A percentile compares a stretch with the other conserved stretches of the same genome.
Evolutionary conservation across 2,797 vertebrate genomes (phyloP).

Genomic region (Halcyon chelicuti): DNA sequence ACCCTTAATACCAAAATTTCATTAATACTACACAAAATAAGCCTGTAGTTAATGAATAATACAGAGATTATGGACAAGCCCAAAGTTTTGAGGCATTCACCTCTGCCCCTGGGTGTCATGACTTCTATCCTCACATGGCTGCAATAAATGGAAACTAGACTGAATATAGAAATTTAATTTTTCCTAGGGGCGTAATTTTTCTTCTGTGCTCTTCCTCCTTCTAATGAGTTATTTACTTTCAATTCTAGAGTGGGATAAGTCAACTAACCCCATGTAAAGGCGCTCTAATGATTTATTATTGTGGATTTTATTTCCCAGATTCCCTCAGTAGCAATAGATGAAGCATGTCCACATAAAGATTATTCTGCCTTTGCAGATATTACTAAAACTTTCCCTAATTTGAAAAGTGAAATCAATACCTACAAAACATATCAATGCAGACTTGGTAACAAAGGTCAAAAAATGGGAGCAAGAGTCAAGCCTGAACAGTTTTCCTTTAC

Average conservation of each 20-base stretch:
- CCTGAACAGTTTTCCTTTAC: not conserved
- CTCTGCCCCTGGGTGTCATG: not conserved
- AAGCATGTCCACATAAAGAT: not conserved
- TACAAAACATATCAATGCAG: not conserved
- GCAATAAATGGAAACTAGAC: slow-evolving; percentile 48
- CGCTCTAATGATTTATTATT: not conserved
- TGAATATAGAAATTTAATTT: slow-evolving; percentile 59
- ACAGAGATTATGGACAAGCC: not conserved
- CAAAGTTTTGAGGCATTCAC: not conserved
- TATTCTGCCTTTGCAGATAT: not conserved
- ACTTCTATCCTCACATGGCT: not conserved
- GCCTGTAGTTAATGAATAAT: slow-evolving; percentile 1
- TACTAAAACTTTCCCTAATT: not conserved
- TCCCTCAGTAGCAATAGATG: not conserved
- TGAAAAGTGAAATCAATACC: not conserved
- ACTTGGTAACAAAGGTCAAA: not conserved
- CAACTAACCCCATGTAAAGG: slow-evolving; percentile 39
- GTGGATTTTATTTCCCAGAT: not conserved
- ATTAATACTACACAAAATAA: not conserved
- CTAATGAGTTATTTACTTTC: slow-evolving; percentile 50
- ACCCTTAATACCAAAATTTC: not conserved
- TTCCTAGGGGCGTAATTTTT: slow-evolving; percentile 35
- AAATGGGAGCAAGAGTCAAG: not conserved
- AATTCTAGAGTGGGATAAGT: not conserved
- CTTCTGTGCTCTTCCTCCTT: slow-evolving; percentile 37